Base-by-base conservation (phyloP, 1,140 invertebrate genomes). In the Odontomachus brunneus region DNA sequence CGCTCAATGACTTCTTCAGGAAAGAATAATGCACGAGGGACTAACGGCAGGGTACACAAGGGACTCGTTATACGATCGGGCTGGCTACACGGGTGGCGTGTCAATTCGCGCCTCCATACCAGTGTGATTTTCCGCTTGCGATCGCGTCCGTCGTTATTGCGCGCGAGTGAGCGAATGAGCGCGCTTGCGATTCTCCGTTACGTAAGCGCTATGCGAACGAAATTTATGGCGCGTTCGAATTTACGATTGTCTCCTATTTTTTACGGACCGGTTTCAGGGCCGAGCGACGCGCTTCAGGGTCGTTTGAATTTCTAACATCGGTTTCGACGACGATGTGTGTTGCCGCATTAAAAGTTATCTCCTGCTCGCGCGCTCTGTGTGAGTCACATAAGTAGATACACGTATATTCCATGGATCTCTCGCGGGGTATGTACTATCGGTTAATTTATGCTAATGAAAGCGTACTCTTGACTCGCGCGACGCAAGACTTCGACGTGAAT, bases 271-370 rank as follows among this genome's bases (percentile, higher is more conserved):
- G 51, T 71, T 80, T n/a, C n/a, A n/a, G n/a, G n/a, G n/a, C n/a
- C n/a, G n/a, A n/a, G n/a, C n/a, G n/a, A n/a, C n/a, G n/a, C n/a
- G n/a, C n/a, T 33, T 33, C 38, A 11, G 38, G 9, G 33, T 29
- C 44, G 75, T 80, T 57, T 57, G 57, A 71, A 71, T 80, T 69
- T 80, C 65, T 69, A 71, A 71, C 51, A 44, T 44, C 38, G 62
- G 19, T 11, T 44, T n/a, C 24, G 65, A 29, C 49, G 29, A 33
- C 5, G 29, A 33, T 33, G 29, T n/a, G n/a, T n/a, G n/a, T 9
- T 4, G 49, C 29, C 22, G 57, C 15, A 57, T 67, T 78, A 67
- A 69, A 78, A 69, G 22, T 78, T 69, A 69, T 78, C 75, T 78
- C n/a, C 38, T 44, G 3, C 38, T 44, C 38, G 0, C 9, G 3